Evolutionary conservation across 2,113 vertebrate species (phyloP).

Genomic region (Sprattus sprattus): DNA sequence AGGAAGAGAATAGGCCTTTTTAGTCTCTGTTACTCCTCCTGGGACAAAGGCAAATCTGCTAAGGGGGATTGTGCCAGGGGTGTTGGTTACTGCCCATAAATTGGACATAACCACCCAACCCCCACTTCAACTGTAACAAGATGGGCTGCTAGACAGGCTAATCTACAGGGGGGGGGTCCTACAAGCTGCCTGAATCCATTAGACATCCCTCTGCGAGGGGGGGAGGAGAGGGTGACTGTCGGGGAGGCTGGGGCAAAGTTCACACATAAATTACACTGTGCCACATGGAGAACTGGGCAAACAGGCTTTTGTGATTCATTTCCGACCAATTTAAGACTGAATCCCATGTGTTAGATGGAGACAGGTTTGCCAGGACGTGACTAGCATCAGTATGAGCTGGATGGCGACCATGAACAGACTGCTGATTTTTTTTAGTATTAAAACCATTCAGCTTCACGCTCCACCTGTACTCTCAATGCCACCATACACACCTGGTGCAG

Average conservation of each 20-base stretch:
- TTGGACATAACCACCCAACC: neutral
- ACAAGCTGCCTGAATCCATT: neutral
- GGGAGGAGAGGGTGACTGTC: neutral
- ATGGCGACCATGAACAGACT: neutral
- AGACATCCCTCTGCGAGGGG: neutral
- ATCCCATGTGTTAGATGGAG: constrained; percentile 1
- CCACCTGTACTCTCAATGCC: neutral
- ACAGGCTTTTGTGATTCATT: neutral
- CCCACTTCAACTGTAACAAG: neutral
- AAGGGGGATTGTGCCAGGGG: neutral
- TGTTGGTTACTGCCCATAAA: constrained; percentile 16
- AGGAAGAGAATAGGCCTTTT: neutral
- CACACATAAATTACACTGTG: neutral
- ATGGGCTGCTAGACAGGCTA: neutral
- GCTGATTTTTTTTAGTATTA: neutral
- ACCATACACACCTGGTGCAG: neutral
- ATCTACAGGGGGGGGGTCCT: neutral
- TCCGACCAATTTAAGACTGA: neutral
- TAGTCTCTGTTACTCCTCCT: constrained; percentile 19
- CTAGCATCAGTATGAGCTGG: neutral
- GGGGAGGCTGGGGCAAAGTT: neutral
- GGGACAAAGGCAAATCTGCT: constrained; percentile 21
- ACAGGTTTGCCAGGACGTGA: neutral
- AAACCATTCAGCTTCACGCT: neutral
- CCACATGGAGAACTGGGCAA: neutral